Percentiles rank a stretch among this genome's conserved stretches.
These are phyloP conservation scores for Petrosia ficiformis DNA, from an alignment of 37 sponge, comb jelly and placozoan genomes.

Conservation along the genomic window DNA sequence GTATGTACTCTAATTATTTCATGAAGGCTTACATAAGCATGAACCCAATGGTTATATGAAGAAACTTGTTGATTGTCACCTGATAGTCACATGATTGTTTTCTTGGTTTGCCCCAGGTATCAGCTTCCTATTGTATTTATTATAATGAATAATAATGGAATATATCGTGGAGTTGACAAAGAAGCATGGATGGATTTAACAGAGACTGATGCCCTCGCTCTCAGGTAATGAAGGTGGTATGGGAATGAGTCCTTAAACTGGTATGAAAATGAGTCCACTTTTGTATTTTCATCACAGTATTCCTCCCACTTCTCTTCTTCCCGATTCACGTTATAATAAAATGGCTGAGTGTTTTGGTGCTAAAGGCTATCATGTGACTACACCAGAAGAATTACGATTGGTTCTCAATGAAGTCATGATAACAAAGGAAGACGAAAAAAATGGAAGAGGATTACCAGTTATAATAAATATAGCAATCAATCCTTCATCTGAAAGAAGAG, in stretches of 20 bases:
- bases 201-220: constrained; percentile 8
- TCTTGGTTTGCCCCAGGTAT: constrained; percentile 52
- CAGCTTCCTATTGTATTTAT: constrained; percentile 84
- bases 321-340: constrained; percentile 61
- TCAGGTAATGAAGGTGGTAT: neutral
- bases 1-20: neutral
- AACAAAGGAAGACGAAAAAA: too few species aligned
- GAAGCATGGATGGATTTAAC: constrained; percentile 38
- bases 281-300: constrained; percentile 31
- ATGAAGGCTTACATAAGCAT: neutral
- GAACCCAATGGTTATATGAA: neutral
- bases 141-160: constrained; percentile 93
- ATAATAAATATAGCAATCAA: constrained; percentile 72
- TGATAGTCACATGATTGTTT: neutral
- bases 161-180: constrained; percentile 64
- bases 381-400: constrained; percentile 42
- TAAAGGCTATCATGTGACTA: constrained; percentile 48
- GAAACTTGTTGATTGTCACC: neutral
- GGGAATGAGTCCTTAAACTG: neutral
- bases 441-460: too few species aligned
- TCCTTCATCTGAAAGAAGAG: constrained; percentile 62
- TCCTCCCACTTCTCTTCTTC: constrained; percentile 71
- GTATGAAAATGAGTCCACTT: neutral
- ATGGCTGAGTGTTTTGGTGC: constrained; percentile 71
- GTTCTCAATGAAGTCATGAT: constrained; percentile 16